Evolutionary conservation across 2,797 vertebrate genomes (phyloP).

Genomic region (Sphenodon punctatus): DNA sequence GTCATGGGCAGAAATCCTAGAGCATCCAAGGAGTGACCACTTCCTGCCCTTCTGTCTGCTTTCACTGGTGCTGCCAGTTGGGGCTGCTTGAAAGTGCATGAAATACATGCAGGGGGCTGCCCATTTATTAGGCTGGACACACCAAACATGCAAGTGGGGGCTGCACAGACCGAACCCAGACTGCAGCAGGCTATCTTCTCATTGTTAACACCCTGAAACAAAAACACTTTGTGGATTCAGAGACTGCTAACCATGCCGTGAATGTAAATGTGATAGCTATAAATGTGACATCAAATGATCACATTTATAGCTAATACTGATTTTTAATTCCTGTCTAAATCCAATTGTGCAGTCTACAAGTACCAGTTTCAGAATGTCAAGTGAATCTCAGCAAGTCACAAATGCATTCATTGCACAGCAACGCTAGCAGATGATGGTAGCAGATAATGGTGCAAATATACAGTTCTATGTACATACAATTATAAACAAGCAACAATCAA

Average conservation of each 20-base stretch:
- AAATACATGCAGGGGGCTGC: too few relatives aligned
- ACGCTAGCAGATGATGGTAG: neutral
- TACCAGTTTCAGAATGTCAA: neutral
- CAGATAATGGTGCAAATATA: neutral
- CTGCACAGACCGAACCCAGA: too few relatives aligned
- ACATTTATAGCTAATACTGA: neutral
- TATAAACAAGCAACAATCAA: conserved; percentile 57
- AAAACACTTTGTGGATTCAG: neutral
- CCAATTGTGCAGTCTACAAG: neutral
- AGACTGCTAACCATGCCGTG: neutral
- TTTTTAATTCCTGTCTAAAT: neutral
- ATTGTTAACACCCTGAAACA: too few relatives aligned
- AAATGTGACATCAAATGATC: neutral
- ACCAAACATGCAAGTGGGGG: too few relatives aligned
- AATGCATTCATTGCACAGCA: conserved; percentile 21
- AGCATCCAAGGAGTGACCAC: too few relatives aligned
- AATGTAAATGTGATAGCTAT: too few relatives aligned
- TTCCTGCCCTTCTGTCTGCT: too few relatives aligned
- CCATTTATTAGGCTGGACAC: too few relatives aligned
- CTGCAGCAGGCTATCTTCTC: too few relatives aligned
- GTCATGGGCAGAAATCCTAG: too few relatives aligned
- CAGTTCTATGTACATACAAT: neutral
- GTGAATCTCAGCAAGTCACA: neutral
- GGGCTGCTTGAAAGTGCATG: too few relatives aligned
- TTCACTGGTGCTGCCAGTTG: too few relatives aligned